Conservation (phyloP, 2,113 vertebrate species). For the Fregetta grallaria region DNA sequence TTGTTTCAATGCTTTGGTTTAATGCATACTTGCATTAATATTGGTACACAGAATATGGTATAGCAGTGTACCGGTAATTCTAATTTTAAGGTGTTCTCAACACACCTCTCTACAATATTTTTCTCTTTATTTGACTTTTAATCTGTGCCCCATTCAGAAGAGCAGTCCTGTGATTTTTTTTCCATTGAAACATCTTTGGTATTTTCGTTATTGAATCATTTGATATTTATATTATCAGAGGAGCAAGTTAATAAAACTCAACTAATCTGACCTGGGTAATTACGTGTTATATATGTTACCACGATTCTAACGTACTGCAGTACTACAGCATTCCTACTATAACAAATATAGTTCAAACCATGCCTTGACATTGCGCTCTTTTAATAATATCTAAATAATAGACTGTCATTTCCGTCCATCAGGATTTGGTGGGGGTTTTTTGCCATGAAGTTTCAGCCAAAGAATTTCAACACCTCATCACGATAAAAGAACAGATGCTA, state of each 20-base stretch:
- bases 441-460: background rate
- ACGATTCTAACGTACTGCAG: background rate
- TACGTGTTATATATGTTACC: background rate
- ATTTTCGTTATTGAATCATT: background rate
- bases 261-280: background rate
- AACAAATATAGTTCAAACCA: background rate
- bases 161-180: background rate
- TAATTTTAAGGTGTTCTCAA: background rate
- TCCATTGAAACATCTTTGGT: background rate
- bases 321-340: background rate
- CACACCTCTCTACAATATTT: background rate
- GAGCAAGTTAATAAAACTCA: background rate
- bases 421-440: background rate
- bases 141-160: background rate
- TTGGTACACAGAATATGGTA: background rate
- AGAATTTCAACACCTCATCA: background rate
- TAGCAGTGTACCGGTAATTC: background rate
- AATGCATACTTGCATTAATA: background rate
- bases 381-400: background rate
- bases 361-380: background rate
- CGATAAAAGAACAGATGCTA: background rate
- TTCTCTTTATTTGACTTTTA: background rate
- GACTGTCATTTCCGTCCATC: background rate
- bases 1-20: background rate
- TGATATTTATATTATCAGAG: background rate